phyloP scores from a whole-genome alignment of 1,140 invertebrate genomes.

The Platyscapa corneri region DNA sequence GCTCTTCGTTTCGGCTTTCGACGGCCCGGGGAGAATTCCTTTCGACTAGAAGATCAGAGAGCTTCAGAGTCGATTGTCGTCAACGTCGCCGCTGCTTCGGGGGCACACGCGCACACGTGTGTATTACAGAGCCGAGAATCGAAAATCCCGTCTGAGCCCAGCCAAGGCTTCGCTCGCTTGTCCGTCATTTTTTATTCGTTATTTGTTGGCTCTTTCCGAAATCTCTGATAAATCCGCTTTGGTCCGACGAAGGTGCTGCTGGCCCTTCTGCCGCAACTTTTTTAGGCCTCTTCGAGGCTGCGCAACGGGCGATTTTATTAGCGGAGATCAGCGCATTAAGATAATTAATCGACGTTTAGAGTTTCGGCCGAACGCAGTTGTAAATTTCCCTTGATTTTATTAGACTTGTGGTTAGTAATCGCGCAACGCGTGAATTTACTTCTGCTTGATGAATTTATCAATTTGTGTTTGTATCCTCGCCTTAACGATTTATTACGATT shows the following conservation, averaged over 20 bases:
- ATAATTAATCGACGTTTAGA: background rate
- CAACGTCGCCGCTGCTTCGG: constrained; percentile 15
- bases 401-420: background rate
- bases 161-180: background rate
- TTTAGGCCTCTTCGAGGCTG: background rate
- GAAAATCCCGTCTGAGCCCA: too few relatives aligned
- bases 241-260: too few relatives aligned
- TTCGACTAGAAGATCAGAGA: constrained; percentile 34
- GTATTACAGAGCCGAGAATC: background rate
- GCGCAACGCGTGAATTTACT: background rate
- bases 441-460: background rate
- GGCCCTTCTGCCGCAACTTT: background rate
- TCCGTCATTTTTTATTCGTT: background rate
- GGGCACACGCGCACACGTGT: background rate
- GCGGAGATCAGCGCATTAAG: background rate
- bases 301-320: background rate
- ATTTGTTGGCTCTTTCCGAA: background rate
- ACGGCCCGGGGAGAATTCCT: background rate
- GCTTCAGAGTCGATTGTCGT: constrained; percentile 31
- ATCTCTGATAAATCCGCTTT: background rate
- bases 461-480: background rate
- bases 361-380: background rate
- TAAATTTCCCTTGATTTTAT: background rate
- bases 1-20: background rate
- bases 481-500: background rate